phyloP scores from a whole-genome alignment of 2,797 vertebrate species.

The Alfaro cultratus region DNA sequence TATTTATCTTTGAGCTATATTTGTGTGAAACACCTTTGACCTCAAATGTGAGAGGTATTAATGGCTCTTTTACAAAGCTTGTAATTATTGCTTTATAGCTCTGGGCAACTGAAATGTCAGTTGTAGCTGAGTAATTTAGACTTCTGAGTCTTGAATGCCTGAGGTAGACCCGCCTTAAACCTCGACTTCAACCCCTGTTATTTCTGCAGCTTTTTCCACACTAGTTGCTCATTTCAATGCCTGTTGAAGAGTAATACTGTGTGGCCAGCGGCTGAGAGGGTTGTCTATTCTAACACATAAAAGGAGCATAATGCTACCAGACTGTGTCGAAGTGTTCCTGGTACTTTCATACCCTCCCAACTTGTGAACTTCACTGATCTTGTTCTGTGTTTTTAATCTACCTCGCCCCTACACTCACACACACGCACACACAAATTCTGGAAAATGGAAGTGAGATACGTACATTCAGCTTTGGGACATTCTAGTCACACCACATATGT shows the following conservation, averaged over 20 bases:
- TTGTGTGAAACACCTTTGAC: conserved; percentile 24
- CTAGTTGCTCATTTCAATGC: conserved; percentile 54
- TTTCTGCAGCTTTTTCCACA: conserved; percentile 72
- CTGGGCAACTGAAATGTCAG: conserved; percentile 39
- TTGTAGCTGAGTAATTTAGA: conserved; percentile 53
- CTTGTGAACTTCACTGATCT: conserved; percentile 25
- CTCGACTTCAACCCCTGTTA: conserved; percentile 73
- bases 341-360: conserved; percentile 54
- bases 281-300: conserved; percentile 37
- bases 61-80: conserved; percentile 34
- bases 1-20: conserved; percentile 23
- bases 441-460: conserved; percentile 27
- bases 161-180: conserved; percentile 74
- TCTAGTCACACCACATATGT: conserved; percentile 18
- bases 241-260: conserved; percentile 65
- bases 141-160: conserved; percentile 61
- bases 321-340: conserved; percentile 41
- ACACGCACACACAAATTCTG: conserved; percentile 15
- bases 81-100: conserved; percentile 34
- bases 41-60: conserved; percentile 44
- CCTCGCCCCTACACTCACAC: conserved; percentile 50
- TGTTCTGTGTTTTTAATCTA: conserved; percentile 5
- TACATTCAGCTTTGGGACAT: conserved; percentile 14
- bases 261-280: conserved; percentile 35
- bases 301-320: conserved; percentile 29